Conservation (phyloP, 2,797 vertebrate species). For the Syngnathus acus region DNA sequence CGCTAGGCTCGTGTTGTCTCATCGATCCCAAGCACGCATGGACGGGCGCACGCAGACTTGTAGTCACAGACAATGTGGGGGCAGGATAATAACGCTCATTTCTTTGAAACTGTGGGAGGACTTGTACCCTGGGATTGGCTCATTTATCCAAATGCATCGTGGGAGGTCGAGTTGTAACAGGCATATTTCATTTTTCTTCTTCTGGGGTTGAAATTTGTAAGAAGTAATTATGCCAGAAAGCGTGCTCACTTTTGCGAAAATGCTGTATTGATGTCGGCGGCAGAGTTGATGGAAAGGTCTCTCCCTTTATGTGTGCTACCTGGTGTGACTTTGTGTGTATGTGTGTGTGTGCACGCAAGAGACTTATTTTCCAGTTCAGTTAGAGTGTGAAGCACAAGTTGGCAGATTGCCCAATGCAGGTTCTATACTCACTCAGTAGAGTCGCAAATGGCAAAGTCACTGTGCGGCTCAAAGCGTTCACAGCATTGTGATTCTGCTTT, state of each 20-base stretch:
- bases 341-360: constrained; percentile 16
- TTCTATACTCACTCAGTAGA: constrained; percentile 37
- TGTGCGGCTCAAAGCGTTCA: constrained; percentile 17
- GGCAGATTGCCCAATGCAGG: constrained; percentile 35
- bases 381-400: constrained; percentile 35
- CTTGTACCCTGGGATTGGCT: constrained; percentile 21
- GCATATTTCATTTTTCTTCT: not conserved
- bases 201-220: not conserved
- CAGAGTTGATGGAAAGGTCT: constrained; percentile 3
- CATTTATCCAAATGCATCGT: constrained; percentile 31
- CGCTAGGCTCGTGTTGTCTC: constrained; percentile 19
- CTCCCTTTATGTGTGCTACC: constrained; percentile 3
- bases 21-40: constrained; percentile 23
- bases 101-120: constrained; percentile 29
- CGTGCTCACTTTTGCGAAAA: constrained; percentile 8
- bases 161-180: constrained; percentile 14
- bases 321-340: not conserved
- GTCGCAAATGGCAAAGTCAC: constrained; percentile 49
- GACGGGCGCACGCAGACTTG: constrained; percentile 8
- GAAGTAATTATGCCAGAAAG: not conserved
- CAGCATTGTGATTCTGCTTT: not conserved
- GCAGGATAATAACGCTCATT: constrained; percentile 17
- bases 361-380: constrained; percentile 36
- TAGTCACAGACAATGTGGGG: constrained; percentile 8
- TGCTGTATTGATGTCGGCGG: not conserved